Evolutionary conservation across 2,888 invertebrate genomes (phyloP), one percentile per base, ranked within the genome.

Genomic region (Amblyjoppa fuscipennis): DNA sequence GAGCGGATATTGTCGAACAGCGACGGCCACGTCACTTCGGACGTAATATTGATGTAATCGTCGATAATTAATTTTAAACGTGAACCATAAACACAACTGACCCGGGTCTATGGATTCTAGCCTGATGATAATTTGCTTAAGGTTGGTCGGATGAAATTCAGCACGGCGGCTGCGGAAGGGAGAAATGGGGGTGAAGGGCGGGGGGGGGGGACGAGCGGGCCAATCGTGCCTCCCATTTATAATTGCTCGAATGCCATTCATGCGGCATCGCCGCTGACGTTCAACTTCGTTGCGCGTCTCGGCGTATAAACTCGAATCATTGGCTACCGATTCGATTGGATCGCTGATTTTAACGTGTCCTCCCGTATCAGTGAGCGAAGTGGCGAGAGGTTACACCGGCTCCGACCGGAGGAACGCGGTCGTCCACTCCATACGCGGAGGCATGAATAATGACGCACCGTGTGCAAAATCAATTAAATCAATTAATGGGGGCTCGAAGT

Each of bases 321-420:
- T 91, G 90, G 87, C 79, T 88, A 87, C 87, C 88, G 90, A 91
- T 77, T 90, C 89, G 88, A 90, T 91, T 88, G 91, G 87, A 89
- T 88, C 89, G 89, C 87, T 91, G 91, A 92, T 91, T 91, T 91
- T 92, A 91, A 91, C 91, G 91, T 89, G 89, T 89, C 88, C 34
- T 89, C 88, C 34, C 31, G 56, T 71, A 70, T 49, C 7, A 28
- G 68, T 20, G 75, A 45, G 66, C 61, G 34, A 56, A 56, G 69
- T 49, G 28, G 69, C 53, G 64, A 51, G 34, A 20, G 66, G 66
- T 31, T 51, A 34, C 34, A 13, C 49, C 6, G 28, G 53, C 34
- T 7, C 34, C 41, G 68, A 41, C 66, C 66, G 71, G 73, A 81
- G 70, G 70, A 16, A 64, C 13, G 31, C 31, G 64, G 16, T 64